Evolutionary conservation across 2,888 invertebrate species (phyloP).

Genomic region (Ditylenchus weischeri): DNA sequence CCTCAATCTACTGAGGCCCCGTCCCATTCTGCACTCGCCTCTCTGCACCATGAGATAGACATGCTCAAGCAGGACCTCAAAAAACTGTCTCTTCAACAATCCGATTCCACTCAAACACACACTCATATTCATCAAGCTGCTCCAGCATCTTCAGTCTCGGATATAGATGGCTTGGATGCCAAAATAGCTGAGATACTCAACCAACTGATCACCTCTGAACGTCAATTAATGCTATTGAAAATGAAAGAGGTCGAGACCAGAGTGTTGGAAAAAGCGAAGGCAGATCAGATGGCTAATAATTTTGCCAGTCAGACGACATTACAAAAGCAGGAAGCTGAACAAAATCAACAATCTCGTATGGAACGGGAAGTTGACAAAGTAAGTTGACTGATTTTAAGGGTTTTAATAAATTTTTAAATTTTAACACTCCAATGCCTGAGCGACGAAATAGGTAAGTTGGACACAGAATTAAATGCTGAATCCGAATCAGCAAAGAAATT

Average conservation of each 20-base stretch:
- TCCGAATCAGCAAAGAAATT: too few species aligned
- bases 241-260: not conserved
- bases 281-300: not conserved
- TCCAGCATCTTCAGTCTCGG: not conserved
- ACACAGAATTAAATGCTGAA: too few species aligned
- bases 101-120: not conserved
- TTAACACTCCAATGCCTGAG: too few species aligned
- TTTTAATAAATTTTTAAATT: too few species aligned
- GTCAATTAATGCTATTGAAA: not conserved
- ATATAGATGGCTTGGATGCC: constrained; percentile 3
- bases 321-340: not conserved
- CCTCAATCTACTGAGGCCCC: too few species aligned
- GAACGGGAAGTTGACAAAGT: constrained; percentile 8
- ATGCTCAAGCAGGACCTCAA: not conserved
- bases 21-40: not conserved
- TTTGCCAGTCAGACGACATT: not conserved
- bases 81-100: not conserved
- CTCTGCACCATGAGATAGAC: not conserved
- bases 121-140: too few species aligned
- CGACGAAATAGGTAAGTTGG: too few species aligned
- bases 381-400: not conserved
- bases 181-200: constrained; percentile 10
- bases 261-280: constrained; percentile 3
- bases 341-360: not conserved
- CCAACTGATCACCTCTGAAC: constrained; percentile 10